Conservation (phyloP, 2,113 vertebrate genomes). For the Crotalus tigris region DNA sequence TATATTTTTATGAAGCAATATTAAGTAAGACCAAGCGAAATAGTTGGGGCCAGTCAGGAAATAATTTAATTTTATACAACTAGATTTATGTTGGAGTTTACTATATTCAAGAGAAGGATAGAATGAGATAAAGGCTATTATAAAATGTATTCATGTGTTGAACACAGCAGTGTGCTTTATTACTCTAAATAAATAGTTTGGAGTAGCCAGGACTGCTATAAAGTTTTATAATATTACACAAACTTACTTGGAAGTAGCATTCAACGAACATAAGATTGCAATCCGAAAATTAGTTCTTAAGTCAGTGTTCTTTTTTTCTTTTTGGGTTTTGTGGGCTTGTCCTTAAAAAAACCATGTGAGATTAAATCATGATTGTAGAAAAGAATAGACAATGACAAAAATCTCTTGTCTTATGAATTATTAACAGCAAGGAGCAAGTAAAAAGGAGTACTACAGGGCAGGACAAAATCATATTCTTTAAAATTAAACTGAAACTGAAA, state of each 20-base stretch:
- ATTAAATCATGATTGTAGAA: constrained; percentile 6
- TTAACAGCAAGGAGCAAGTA: not conserved
- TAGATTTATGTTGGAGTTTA: constrained; percentile 69
- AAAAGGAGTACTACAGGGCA: not conserved
- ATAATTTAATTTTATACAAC: constrained; percentile 72
- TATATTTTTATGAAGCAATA: constrained; percentile 69
- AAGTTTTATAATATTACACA: constrained; percentile 10
- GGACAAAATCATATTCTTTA: not conserved
- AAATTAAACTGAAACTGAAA: constrained; percentile 7
- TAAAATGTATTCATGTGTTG: constrained; percentile 40
- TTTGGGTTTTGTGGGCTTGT: constrained; percentile 50
- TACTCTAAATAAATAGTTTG: constrained; percentile 36
- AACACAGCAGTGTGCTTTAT: constrained; percentile 36
- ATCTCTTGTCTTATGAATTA: not conserved
- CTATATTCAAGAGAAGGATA: constrained; percentile 64
- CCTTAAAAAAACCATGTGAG: constrained; percentile 29
- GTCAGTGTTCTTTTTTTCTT: constrained; percentile 33
- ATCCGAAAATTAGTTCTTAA: not conserved
- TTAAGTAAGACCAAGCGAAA: constrained; percentile 72
- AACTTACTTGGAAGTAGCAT: not conserved
- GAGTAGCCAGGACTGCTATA: constrained; percentile 46
- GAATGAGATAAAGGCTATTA: constrained; percentile 57
- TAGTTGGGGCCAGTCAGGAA: constrained; percentile 64
- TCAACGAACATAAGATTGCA: not conserved
- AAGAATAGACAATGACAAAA: not conserved